A percentile compares a stretch with the other conserved stretches of the same genome.
These are phyloP conservation scores for Chloebia gouldiae DNA, from an alignment of 2,113 vertebrate genomes.

Conservation along the genomic window DNA sequence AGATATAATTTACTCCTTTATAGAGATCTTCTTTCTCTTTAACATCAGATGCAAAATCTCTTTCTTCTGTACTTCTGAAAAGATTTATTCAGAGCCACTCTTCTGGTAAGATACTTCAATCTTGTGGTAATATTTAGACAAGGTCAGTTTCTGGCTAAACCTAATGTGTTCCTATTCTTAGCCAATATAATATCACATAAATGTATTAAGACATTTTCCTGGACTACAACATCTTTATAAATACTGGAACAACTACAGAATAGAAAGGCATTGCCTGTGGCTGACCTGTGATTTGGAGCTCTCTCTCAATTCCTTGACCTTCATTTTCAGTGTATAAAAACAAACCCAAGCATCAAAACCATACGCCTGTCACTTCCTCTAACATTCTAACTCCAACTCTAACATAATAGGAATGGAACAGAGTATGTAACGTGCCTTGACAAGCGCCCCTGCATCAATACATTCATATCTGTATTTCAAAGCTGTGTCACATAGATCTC, in stretches of 20 bases:
- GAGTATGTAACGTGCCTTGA: accelerated
- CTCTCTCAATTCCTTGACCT: not conserved
- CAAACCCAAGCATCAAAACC: not conserved
- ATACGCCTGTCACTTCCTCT: not conserved
- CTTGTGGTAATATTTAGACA: not conserved
- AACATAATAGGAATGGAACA: not conserved
- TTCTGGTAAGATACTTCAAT: not conserved
- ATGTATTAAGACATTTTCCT: constrained; percentile 49
- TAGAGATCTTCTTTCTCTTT: not conserved
- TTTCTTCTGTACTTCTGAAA: not conserved
- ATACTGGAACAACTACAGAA: constrained; percentile 30
- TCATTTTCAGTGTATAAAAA: not conserved
- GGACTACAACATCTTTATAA: not conserved
- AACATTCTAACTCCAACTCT: not conserved
- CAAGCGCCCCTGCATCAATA: not conserved
- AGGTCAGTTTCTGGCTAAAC: not conserved
- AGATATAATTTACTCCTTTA: not conserved
- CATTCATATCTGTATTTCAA: not conserved
- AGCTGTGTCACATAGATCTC: not conserved
- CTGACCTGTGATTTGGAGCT: constrained; percentile 15
- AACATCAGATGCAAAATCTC: not conserved
- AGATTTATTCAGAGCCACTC: not conserved
- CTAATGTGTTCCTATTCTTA: not conserved
- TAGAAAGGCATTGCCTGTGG: not conserved
- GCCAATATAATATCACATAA: constrained; percentile 11